Evolutionary conservation across 2,797 vertebrate species (phyloP).

Genomic region (Bradypodion ventrale): DNA sequence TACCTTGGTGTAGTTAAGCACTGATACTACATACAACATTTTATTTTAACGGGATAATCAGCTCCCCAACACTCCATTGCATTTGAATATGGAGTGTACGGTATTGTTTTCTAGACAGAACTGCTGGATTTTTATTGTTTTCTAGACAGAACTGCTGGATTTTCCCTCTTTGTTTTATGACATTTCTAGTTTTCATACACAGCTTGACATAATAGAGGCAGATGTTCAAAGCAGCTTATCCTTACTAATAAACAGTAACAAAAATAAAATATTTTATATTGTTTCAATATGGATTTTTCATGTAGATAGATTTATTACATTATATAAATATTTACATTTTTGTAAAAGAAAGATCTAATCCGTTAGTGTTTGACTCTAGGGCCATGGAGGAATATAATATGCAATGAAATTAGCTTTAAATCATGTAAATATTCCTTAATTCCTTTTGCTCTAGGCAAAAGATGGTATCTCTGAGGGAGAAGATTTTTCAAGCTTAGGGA

Average conservation of each 20-base stretch:
- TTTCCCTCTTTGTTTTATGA: neutral
- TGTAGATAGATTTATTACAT: constrained; percentile 68
- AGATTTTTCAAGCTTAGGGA: constrained; percentile 70
- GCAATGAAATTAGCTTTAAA: constrained; percentile 71
- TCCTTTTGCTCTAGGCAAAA: constrained; percentile 69
- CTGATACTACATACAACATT: neutral
- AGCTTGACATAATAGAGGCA: neutral
- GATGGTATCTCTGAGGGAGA: constrained; percentile 68
- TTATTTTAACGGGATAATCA: neutral
- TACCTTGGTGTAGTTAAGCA: neutral
- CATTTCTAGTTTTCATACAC: constrained; percentile 1
- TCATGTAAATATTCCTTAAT: constrained; percentile 70
- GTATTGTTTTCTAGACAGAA: neutral
- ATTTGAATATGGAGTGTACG: neutral
- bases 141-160: neutral
- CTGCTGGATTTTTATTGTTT: neutral
- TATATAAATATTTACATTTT: constrained; percentile 57
- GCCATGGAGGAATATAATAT: constrained; percentile 63
- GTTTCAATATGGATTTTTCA: constrained; percentile 61
- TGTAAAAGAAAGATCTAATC: constrained; percentile 33
- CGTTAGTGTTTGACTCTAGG: constrained; percentile 64
- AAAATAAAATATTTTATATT: constrained; percentile 54
- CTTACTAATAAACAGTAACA: constrained; percentile 53
- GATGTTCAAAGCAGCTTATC: constrained; percentile 35
- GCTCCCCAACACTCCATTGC: neutral